Conservation (phyloP, 2,888 invertebrate species). For the Rhimphoctona megacephalus region DNA sequence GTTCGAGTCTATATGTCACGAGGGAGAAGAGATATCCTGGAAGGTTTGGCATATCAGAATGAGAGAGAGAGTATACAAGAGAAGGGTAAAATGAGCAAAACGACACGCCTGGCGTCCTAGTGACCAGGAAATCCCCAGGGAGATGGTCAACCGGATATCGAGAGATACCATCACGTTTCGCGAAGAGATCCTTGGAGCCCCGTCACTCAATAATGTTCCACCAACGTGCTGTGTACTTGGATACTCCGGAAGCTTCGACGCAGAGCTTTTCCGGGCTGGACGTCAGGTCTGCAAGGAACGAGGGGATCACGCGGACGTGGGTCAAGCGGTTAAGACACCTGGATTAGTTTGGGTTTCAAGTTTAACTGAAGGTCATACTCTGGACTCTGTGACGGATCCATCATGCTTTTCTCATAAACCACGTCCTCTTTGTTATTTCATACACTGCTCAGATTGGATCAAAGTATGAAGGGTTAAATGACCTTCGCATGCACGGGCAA, state of each 20-base stretch:
- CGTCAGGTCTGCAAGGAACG: conserved; percentile 17
- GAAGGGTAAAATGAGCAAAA: conserved; percentile 9
- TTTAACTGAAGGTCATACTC: conserved; percentile 42
- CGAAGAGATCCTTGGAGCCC: conserved; percentile 40
- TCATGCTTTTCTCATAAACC: conserved; percentile 3
- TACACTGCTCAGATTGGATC: background rate
- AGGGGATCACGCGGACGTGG: conserved; percentile 47
- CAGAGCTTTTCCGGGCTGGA: conserved; percentile 41
- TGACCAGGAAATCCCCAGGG: conserved; percentile 50
- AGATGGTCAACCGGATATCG: conserved; percentile 41
- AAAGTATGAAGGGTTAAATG: background rate
- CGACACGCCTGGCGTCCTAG: conserved; percentile 47
- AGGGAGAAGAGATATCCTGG: conserved; percentile 31
- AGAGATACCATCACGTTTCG: conserved; percentile 55
- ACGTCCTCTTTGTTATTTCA: background rate
- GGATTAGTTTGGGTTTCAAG: conserved; percentile 55
- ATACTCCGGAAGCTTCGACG: conserved; percentile 8
- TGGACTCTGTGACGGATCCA: conserved; percentile 5
- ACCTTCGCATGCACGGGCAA: background rate
- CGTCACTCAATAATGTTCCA: conserved; percentile 67
- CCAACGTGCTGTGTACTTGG: conserved; percentile 7
- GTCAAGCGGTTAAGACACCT: conserved; percentile 59
- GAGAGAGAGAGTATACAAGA: background rate
- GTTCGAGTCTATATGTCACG: conserved; percentile 9
- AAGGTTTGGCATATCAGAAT: background rate